phyloP scores from a whole-genome alignment of 2,888 invertebrate genomes.

The Sminthurides aquaticus region DNA sequence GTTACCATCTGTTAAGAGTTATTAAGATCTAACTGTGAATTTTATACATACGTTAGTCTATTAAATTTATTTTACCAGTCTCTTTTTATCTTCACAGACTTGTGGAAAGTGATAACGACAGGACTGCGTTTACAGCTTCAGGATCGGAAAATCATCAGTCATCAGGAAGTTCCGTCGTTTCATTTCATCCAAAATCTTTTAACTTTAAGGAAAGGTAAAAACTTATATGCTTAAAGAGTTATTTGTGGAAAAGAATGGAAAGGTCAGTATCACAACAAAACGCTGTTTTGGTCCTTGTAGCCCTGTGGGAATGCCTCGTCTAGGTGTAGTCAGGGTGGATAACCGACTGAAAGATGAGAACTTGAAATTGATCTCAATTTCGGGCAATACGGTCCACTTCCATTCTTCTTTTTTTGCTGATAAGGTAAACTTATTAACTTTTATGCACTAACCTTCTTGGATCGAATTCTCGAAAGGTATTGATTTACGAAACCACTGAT shows the following conservation, averaged over 20 bases:
- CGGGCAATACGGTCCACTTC: conserved; percentile 88
- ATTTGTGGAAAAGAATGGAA: no score
- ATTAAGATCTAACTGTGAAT: neutral
- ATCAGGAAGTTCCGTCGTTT: conserved; percentile 45
- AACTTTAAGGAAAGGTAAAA: conserved; percentile 62
- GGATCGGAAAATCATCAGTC: conserved; percentile 32
- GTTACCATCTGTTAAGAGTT: neutral
- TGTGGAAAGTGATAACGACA: neutral
- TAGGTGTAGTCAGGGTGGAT: conserved; percentile 75
- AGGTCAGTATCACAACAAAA: no score
- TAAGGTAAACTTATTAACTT: conserved; percentile 73
- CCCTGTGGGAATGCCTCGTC: conserved; percentile 78
- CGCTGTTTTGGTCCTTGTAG: conserved; percentile 56
- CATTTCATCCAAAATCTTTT: conserved; percentile 60
- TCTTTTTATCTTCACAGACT: conserved; percentile 3
- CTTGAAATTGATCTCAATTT: conserved; percentile 85
- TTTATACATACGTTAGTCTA: neutral
- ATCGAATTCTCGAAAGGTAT: no score
- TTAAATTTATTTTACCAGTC: no score
- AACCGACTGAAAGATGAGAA: conserved; percentile 80
- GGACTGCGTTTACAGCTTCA: conserved; percentile 21
- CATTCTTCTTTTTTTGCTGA: conserved; percentile 95
- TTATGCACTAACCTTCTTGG: no score
- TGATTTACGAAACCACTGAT: no score
- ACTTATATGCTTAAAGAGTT: neutral